Evolutionary conservation across 2,797 vertebrate genomes (phyloP).

Genomic region (Columba guinea): DNA sequence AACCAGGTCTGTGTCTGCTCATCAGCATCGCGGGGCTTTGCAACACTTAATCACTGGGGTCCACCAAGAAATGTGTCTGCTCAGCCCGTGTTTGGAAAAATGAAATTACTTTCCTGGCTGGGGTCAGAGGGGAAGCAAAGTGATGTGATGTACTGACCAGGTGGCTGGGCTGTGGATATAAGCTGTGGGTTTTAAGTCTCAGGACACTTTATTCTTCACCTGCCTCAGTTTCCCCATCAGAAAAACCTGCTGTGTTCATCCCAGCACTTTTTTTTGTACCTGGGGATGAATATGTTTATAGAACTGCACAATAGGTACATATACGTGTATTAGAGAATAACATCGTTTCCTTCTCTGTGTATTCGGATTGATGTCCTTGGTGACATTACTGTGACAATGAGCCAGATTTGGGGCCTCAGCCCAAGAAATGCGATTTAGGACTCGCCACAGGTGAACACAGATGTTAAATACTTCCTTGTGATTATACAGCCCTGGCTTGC

Average conservation of each 20-base stretch:
- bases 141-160: not conserved
- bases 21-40: not conserved
- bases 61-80: not conserved
- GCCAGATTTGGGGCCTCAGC: not conserved
- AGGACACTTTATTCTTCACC: not conserved
- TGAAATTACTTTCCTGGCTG: not conserved
- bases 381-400: not conserved
- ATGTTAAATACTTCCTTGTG: constrained; percentile 29
- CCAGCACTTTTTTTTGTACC: not conserved
- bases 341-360: not conserved
- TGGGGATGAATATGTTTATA: not conserved
- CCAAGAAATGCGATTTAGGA: not conserved
- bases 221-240: constrained; percentile 21
- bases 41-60: not conserved
- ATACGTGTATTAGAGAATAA: not conserved
- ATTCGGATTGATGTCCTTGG: not conserved
- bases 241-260: not conserved
- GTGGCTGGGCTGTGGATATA: not conserved
- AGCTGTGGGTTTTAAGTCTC: not conserved
- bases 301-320: not conserved
- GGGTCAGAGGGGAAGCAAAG: not conserved
- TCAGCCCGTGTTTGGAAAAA: not conserved
- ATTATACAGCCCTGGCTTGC: not conserved
- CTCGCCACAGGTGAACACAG: not conserved
- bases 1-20: not conserved